phyloP scores from a whole-genome alignment of 2,797 vertebrate species.

The Tapera naevia region DNA sequence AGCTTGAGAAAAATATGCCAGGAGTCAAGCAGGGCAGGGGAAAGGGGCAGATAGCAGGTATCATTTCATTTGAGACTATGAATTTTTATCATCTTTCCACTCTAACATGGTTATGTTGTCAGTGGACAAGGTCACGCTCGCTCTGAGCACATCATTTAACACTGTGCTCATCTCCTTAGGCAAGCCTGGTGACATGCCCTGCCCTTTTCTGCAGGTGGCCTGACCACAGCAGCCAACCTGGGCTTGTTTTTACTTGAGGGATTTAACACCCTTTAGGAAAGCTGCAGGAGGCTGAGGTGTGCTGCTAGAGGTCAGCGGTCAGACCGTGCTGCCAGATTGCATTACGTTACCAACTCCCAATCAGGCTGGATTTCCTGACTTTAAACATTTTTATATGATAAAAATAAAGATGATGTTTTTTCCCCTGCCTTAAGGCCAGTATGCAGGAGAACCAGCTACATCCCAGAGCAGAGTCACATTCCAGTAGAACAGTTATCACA shows the following conservation, averaged over 20 bases:
- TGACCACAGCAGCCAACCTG: background rate
- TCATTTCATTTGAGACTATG: background rate
- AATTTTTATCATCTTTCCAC: background rate
- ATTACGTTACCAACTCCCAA: background rate
- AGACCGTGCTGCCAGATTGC: background rate
- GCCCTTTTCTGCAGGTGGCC: conserved; percentile 5
- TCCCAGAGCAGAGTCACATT: background rate
- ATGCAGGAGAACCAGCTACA: background rate
- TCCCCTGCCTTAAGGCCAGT: background rate
- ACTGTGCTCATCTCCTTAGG: background rate
- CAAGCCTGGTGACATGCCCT: background rate
- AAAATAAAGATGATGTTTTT: background rate
- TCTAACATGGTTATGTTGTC: background rate
- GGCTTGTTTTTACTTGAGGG: background rate
- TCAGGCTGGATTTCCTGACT: background rate
- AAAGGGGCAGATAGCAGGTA: background rate
- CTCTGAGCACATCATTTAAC: background rate
- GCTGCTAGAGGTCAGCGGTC: background rate
- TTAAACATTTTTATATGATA: background rate
- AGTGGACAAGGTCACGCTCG: background rate
- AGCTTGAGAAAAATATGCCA: background rate
- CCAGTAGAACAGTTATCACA: background rate
- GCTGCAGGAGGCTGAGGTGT: background rate
- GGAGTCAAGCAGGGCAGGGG: background rate
- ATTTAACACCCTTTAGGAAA: background rate